These are phyloP conservation scores for Aspidoscelis tigris DNA, from an alignment of 2,113 vertebrate species.

Conservation along the genomic window DNA sequence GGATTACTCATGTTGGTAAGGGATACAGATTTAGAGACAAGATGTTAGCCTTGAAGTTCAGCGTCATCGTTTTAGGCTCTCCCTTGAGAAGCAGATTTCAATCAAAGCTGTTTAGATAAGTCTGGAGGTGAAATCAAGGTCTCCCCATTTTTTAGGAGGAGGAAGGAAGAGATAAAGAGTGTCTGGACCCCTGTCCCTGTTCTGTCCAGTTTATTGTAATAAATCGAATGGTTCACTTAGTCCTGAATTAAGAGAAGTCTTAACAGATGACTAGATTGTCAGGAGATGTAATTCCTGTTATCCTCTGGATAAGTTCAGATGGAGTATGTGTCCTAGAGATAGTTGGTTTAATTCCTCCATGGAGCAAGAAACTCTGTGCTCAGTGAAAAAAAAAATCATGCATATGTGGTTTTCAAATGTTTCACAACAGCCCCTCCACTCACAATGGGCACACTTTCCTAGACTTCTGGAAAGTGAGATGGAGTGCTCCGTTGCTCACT, in stretches of 20 bases:
- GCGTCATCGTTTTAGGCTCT: neutral
- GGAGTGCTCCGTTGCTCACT: too few relatives aligned
- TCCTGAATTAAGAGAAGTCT: neutral
- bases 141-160: neutral
- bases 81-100: conserved; percentile 1
- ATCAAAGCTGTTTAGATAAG: conserved; percentile 3
- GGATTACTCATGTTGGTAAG: neutral
- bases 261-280: too few relatives aligned
- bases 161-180: neutral
- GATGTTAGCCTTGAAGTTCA: neutral
- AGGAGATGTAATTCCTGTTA: too few relatives aligned
- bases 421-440: too few relatives aligned
- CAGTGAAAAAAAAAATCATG: too few relatives aligned
- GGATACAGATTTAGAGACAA: neutral
- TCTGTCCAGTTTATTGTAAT: neutral
- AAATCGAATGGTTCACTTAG: neutral
- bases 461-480: too few relatives aligned
- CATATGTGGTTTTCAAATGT: too few relatives aligned
- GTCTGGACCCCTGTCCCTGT: neutral
- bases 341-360: too few relatives aligned
- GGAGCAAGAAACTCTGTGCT: too few relatives aligned
- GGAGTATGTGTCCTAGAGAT: too few relatives aligned
- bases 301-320: too few relatives aligned
- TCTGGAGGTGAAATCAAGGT: neutral
- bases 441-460: too few relatives aligned